Base-by-base conservation (phyloP, 2,888 invertebrate species). In the Achlya flavicornis region DNA sequence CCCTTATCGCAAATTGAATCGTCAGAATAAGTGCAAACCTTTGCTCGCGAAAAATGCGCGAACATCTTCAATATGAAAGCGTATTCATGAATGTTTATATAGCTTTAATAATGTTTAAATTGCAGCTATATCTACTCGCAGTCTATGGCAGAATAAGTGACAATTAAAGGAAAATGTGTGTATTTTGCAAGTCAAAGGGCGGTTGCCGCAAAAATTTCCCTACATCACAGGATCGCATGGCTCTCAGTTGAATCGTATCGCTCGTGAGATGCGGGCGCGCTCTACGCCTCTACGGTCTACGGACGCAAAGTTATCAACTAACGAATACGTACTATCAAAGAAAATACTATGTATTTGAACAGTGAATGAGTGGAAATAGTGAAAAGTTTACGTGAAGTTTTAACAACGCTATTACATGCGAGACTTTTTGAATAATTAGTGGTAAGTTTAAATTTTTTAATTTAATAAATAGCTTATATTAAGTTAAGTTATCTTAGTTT, bases 241-340 rank as follows among this genome's bases (percentile, higher is more conserved):
- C 66, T 71, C 69, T 83, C 89, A 90, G 90, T 90, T 74, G 79
- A 81, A 76, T 75, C 73, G 71, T 74, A 78, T 68, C 85, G 63
- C 63, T 69, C 72, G 62, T 46, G 46, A 64, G 69, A 73, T 63
- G 69, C 78, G 81, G 81, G 76, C 85, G 86, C 76, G 81, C 79
- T 78, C 73, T 66, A 63, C 63, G 60, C 65, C 70, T 77, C 76
- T 74, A 64, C 38, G 46, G 61, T 71, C 71, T 38, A 67, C 69
- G 73, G 63, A 63, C 74, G 66, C 38, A 75, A 82, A 83, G 71
- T 82, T 82, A 64, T 63, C 68, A 73, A 75, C 72, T 73, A 66
- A 67, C 66, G 60, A 63, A 64, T 57, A 19, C 16, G 53, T 19
- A 62, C 53, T 33, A 63, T 64, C 19, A 10, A 67, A 68, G 66